phyloP scores from a whole-genome alignment of 92 coral and sea anemone species.

The Epizoanthus illoricatus region DNA sequence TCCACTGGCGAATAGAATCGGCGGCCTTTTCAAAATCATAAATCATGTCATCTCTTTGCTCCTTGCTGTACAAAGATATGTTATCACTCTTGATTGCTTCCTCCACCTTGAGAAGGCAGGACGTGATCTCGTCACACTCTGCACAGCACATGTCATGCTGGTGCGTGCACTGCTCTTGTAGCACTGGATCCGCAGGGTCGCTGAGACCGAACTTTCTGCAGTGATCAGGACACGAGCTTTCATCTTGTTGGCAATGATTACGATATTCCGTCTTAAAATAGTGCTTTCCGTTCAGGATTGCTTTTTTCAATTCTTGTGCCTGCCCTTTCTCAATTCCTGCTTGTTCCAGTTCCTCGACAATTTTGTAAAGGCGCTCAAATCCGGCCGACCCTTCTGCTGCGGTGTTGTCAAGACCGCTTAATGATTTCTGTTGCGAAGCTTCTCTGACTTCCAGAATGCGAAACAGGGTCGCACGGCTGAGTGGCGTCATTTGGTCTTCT shows the following conservation, averaged over 20 bases:
- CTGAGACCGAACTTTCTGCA: constrained; percentile 55
- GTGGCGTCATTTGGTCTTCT: constrained; percentile 48
- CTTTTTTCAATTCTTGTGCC: constrained; percentile 27
- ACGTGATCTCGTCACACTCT: constrained; percentile 48
- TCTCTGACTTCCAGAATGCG: constrained; percentile 48
- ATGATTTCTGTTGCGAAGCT: constrained; percentile 46
- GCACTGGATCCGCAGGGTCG: constrained; percentile 53
- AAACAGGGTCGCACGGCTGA: constrained; percentile 52
- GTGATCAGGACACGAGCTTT: constrained; percentile 57
- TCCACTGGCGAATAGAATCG: constrained; percentile 40
- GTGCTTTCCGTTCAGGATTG: constrained; percentile 20
- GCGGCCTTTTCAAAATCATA: constrained; percentile 49
- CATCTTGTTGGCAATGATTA: constrained; percentile 50
- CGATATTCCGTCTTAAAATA: constrained; percentile 40
- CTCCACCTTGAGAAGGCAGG: constrained; percentile 36
- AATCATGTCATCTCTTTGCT: constrained; percentile 46
- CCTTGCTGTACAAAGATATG: constrained; percentile 41
- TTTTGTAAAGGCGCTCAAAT: constrained; percentile 32
- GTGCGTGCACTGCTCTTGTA: constrained; percentile 49
- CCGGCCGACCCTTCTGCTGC: constrained; percentile 66
- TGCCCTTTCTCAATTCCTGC: constrained; percentile 26
- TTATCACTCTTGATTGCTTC: constrained; percentile 22
- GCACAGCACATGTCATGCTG: constrained; percentile 49
- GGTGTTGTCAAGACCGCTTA: constrained; percentile 50
- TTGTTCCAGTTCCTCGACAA: constrained; percentile 51